Evolutionary conservation across 2,797 vertebrate genomes (phyloP), one percentile per base, ranked within the genome.

Genomic region (Brachyalestes nurse): DNA sequence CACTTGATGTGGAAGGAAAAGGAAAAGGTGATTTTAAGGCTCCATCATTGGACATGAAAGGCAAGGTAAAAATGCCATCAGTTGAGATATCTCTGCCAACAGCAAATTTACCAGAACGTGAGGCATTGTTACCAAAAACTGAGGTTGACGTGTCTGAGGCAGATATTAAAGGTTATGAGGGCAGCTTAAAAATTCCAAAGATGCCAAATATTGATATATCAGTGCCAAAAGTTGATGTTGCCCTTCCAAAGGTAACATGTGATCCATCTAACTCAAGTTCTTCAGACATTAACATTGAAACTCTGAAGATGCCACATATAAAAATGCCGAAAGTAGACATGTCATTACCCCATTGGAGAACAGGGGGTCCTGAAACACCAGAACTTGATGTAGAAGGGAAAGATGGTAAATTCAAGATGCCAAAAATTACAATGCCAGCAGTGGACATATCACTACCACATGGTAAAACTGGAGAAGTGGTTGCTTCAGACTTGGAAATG

Each of bases 101-200:
- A 75, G 57, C 86, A 72, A 93, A 92, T 82, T 88, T 87, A 80
- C 83, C 90, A 65, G 94, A 95, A 17, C 90, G 84, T 65, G 94
- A 91, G 70, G 84, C 90, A 69, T 83, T 92, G 69, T 84, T 94
- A 25, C 92, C 91, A 5, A 95, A 93, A 90, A 87, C 89, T 47
- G 92, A 90, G 34, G 85, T 93, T 14, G 93, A 95, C 75, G 90
- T 93, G n/a, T 92, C 93, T 67, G 94, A 94, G 13, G 88, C 86
- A 65, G 92, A 94, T 81, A 90, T 93, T 40, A 90, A 78, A 86
- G 86, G 88, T 69, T 94, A 93, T 66, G 95, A 95, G 28, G 94
- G 92, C 49, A 91, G 80, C 42, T 85, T 94, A 13, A 95, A 91
- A 90, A 94, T 94, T 84, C 94, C 94, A 1, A 92, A 92, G 83